Conservation (phyloP, 1,140 invertebrate species). For the Nephotettix cincticeps region DNA sequence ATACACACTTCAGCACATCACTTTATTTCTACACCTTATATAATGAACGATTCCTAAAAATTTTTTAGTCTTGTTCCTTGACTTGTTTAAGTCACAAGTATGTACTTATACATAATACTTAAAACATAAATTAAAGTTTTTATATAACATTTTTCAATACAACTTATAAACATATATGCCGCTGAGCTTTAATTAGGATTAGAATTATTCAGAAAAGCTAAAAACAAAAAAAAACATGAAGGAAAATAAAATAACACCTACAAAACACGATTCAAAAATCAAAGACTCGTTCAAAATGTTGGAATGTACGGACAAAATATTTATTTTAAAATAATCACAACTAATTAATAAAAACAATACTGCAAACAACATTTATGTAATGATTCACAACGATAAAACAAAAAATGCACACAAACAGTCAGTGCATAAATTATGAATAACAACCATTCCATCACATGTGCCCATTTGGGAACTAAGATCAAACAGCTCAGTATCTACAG, state of each 20-base stretch:
- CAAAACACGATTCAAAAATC: neutral
- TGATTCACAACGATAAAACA: conserved; percentile 8
- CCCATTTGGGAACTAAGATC: conserved; percentile 17
- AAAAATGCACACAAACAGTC: conserved; percentile 9
- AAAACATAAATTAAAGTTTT: too few species aligned
- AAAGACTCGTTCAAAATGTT: neutral
- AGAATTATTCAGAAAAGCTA: too few species aligned
- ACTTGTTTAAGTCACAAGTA: too few species aligned
- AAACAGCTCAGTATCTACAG: conserved; percentile 13
- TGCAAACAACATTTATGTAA: neutral
- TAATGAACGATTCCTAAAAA: too few species aligned
- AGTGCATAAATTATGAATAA: neutral
- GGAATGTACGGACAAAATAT: neutral
- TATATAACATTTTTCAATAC: too few species aligned
- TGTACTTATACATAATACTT: too few species aligned
- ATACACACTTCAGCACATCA: too few species aligned
- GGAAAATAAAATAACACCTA: neutral
- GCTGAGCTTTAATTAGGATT: neutral
- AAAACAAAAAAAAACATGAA: neutral
- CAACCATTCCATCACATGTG: conserved; percentile 10
- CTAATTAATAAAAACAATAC: neutral
- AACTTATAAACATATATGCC: neutral
- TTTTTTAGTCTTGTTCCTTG: too few species aligned
- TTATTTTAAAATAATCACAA: neutral
- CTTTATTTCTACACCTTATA: too few species aligned